These are phyloP conservation scores for Lethrus apterus DNA, from an alignment of 1,140 invertebrate genomes.

Conservation along the genomic window DNA sequence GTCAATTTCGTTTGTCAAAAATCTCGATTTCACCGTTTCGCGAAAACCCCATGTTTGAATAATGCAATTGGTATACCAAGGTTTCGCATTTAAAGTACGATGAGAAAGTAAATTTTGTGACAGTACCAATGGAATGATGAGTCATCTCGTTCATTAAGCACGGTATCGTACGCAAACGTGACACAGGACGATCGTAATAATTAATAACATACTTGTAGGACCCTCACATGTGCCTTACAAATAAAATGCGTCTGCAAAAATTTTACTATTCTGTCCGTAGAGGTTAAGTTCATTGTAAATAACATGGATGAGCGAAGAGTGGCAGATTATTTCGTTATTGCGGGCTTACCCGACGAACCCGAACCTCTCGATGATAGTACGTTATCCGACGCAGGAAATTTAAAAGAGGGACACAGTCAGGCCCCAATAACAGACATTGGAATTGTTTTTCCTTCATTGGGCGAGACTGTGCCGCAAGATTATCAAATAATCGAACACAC, in stretches of 20 bases:
- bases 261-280: no score
- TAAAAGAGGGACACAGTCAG: slow-evolving; percentile 63
- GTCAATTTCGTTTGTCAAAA: no score
- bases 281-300: slow-evolving; percentile 18
- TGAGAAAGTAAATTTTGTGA: no score
- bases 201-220: not conserved
- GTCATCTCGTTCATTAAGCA: no score
- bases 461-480: slow-evolving; percentile 74
- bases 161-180: no score
- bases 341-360: slow-evolving; percentile 79
- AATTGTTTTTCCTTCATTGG: slow-evolving; percentile 84
- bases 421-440: slow-evolving; percentile 91
- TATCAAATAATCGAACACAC: slow-evolving; percentile 80
- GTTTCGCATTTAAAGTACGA: no score
- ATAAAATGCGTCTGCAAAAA: not conserved
- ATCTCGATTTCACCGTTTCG: no score
- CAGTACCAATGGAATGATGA: no score
- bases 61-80: no score
- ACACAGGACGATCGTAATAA: not conserved
- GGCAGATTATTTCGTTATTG: slow-evolving; percentile 95
- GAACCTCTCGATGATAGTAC: slow-evolving; percentile 74
- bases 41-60: no score
- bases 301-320: slow-evolving; percentile 76
- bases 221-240: not conserved
- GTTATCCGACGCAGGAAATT: slow-evolving; percentile 68